Conservation (phyloP, 1,140 invertebrate species). For the Ridgeia piscesae region DNA sequence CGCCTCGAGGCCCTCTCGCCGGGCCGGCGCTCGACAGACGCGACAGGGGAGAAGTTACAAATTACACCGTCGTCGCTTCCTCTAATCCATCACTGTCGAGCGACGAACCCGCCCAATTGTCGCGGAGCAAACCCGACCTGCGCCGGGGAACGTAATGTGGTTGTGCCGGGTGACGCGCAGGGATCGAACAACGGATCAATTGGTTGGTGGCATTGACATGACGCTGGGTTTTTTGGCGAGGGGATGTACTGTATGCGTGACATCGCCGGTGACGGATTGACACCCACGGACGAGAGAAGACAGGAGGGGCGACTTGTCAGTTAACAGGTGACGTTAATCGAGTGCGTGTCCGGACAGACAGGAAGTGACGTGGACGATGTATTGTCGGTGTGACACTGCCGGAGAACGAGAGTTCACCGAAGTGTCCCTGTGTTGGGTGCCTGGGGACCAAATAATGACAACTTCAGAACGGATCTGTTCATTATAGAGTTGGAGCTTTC, state of each 20-base stretch:
- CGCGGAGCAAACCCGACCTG: background rate
- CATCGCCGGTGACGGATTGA: background rate
- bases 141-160: background rate
- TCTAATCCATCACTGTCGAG: background rate
- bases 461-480: too few species aligned
- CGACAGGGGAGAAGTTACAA: background rate
- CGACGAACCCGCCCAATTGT: background rate
- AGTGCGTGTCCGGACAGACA: background rate
- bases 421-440: too few species aligned
- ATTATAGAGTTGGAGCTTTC: too few species aligned
- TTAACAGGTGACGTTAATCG: background rate
- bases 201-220: background rate
- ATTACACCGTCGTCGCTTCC: background rate
- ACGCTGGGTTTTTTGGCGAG: background rate
- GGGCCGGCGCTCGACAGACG: background rate
- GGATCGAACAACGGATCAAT: background rate
- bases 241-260: background rate
- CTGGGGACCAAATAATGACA: too few species aligned
- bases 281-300: background rate
- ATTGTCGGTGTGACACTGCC: too few species aligned
- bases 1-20: too few species aligned
- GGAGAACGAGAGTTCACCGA: too few species aligned
- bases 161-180: background rate
- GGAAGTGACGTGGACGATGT: background rate
- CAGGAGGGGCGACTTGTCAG: background rate